Percentiles rank a stretch among this genome's conserved stretches.
Evolutionary conservation across 2,888 invertebrate species (phyloP).

Genomic region (Hirtodrosophila cameraria): DNA sequence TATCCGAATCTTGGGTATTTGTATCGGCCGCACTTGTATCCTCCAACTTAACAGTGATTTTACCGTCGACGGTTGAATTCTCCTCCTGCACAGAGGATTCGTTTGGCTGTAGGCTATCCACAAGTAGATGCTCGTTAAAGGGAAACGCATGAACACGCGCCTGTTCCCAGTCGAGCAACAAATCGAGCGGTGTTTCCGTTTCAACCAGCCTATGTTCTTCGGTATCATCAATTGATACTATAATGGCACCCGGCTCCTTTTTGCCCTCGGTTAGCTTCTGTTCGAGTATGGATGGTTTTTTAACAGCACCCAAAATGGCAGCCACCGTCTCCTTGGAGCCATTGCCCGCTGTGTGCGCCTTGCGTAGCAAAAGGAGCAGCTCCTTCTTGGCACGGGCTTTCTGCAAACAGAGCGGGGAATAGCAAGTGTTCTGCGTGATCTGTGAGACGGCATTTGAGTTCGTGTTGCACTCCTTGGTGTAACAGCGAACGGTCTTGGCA

Average conservation of each 20-base stretch:
- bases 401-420: conserved; percentile 92
- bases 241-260: conserved; percentile 72
- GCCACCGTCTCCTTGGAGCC: conserved; percentile 84
- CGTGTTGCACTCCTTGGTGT: conserved; percentile 88
- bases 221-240: conserved; percentile 64
- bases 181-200: conserved; percentile 77
- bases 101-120: conserved; percentile 55
- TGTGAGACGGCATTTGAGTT: conserved; percentile 85
- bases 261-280: conserved; percentile 88
- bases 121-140: conserved; percentile 68
- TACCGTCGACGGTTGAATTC: too few relatives aligned
- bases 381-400: conserved; percentile 89
- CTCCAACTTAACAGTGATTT: conserved; percentile 61
- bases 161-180: conserved; percentile 85
- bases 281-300: conserved; percentile 89
- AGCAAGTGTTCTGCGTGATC: conserved; percentile 87
- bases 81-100: conserved; percentile 4
- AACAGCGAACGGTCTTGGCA: conserved; percentile 90
- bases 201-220: conserved; percentile 77
- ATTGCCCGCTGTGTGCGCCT: conserved; percentile 86
- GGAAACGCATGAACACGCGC: conserved; percentile 86
- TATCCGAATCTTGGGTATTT: conserved; percentile 73
- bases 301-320: conserved; percentile 85
- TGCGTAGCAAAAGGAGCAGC: conserved; percentile 87
- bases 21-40: conserved; percentile 45